Percentiles rank a stretch among this genome's conserved stretches.
Evolutionary conservation across 2,797 vertebrate species (phyloP).

Genomic region (Crenuchus spilurus): DNA sequence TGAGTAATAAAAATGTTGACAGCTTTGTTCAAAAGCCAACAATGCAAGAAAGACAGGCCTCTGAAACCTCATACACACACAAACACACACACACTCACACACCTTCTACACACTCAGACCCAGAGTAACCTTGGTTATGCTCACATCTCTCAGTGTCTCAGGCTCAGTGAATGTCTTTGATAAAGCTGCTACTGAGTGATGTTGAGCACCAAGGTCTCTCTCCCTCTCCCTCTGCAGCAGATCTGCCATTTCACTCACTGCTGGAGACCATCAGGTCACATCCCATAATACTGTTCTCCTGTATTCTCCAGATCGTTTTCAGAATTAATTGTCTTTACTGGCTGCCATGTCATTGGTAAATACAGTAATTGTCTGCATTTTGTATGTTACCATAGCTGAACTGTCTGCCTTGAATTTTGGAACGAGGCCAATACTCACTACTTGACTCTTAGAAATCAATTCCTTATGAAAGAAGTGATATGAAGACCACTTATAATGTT

Average conservation of each 20-base stretch:
- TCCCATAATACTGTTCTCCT: neutral
- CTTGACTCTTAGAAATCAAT: no score
- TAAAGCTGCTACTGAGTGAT: constrained; percentile 56
- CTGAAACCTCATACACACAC: neutral
- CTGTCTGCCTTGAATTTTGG: neutral
- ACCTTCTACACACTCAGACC: no score
- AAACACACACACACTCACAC: neutral
- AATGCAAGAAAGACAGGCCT: neutral
- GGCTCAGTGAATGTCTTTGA: constrained; percentile 48
- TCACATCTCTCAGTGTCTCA: constrained; percentile 35
- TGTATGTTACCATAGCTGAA: neutral
- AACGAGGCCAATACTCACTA: no score
- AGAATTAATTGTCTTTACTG: neutral
- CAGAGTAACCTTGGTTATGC: constrained; percentile 34
- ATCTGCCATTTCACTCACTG: neutral
- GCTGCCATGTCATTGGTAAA: neutral
- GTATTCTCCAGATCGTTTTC: neutral
- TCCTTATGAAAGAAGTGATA: no score
- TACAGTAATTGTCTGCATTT: neutral
- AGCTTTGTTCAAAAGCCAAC: neutral
- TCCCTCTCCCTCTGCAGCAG: neutral
- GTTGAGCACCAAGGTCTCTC: constrained; percentile 48
- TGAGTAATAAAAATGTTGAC: neutral
- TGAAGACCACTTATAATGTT: no score
- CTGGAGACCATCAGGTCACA: neutral